Evolutionary conservation across 2,888 invertebrate species (phyloP), one percentile per base, ranked within the genome.

Genomic region (Flabesymbios commensalis): DNA sequence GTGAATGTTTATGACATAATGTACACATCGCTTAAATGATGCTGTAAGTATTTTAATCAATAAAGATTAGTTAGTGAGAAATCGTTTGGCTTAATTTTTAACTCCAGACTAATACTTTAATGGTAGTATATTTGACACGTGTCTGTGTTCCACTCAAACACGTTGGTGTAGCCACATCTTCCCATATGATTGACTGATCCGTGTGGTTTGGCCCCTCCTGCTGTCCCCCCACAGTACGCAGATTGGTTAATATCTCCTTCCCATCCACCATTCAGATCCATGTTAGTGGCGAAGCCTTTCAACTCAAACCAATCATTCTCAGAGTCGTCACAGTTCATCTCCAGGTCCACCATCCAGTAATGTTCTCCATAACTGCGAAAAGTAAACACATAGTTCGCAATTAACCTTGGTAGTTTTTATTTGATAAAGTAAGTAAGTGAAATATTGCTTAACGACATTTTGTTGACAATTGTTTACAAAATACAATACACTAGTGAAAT

Each of bases 271-370:
- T 17, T 17, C 39, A n/a, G 28, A 7, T 10, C 53, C 4, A 32
- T 39, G 19, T 36, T 36, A 7, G 26, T 17, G 19, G 78, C 72
- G 58, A 75, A 74, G 1, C 69, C 74, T 66, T 84, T 83, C 26
- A 84, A 53, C 67, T 84, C 84, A 63, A 84, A 84, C 82, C 83
- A 84, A 17, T 83, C 83, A 4, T 73, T 64, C 53, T 78, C 72
- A 0, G 76, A 67, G 59, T 76, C 70, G 3, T 67, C 61, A 64
- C 81, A 81, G 64, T 81, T 78, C 76, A 81, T 78, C 19, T 72
- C 68, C 29, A 81, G 29, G 51, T 78, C 75, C 24, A 76, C 74
- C 70, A 79, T 74, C 81, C 81, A 81, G 64, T 82, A 81, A 49
- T 75, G 75, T 7, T 75, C 71, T 2, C 80, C 81, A 57, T 68